Conservation (phyloP, 2,113 vertebrate genomes). For the Xenopus borealis region DNA sequence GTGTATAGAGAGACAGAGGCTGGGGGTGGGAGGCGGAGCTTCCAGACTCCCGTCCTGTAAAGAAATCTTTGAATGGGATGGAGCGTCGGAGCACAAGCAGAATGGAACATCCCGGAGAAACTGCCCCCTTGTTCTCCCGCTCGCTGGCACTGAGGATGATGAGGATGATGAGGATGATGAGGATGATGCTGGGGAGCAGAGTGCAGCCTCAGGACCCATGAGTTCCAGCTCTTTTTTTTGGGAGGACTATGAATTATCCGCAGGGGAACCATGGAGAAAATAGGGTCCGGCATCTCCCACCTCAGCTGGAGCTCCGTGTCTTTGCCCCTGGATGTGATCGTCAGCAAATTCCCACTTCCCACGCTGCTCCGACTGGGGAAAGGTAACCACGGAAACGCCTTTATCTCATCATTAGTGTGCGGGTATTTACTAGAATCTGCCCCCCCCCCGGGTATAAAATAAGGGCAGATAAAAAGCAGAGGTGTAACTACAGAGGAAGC, state of each 20-base stretch:
- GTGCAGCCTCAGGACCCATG: slow-evolving; percentile 22
- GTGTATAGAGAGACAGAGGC: neutral
- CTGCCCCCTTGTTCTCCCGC: neutral
- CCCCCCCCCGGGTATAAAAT: neutral
- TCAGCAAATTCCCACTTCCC: slow-evolving; percentile 87
- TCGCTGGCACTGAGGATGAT: neutral
- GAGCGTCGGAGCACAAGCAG: slow-evolving; percentile 8
- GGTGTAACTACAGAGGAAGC: too few relatives aligned
- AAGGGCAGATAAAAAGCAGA: neutral
- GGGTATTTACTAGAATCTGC: neutral
- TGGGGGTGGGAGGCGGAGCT: neutral
- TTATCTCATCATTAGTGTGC: too few relatives aligned
- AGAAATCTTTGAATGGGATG: slow-evolving; percentile 7
- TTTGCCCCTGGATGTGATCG: slow-evolving; percentile 86
- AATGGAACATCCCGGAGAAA: slow-evolving; percentile 10
- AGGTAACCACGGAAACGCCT: slow-evolving; percentile 64
- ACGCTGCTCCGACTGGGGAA: slow-evolving; percentile 80
- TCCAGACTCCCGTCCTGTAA: neutral
- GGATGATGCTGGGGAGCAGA: neutral
- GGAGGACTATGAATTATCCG: slow-evolving; percentile 47
- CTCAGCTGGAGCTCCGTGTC: slow-evolving; percentile 86
- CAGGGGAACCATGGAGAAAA: slow-evolving; percentile 76
- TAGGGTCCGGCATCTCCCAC: slow-evolving; percentile 81
- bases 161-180: neutral
- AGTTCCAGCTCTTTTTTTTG: neutral